phyloP scores from a whole-genome alignment of 2,797 vertebrate genomes.

The Diplodus sargus region DNA sequence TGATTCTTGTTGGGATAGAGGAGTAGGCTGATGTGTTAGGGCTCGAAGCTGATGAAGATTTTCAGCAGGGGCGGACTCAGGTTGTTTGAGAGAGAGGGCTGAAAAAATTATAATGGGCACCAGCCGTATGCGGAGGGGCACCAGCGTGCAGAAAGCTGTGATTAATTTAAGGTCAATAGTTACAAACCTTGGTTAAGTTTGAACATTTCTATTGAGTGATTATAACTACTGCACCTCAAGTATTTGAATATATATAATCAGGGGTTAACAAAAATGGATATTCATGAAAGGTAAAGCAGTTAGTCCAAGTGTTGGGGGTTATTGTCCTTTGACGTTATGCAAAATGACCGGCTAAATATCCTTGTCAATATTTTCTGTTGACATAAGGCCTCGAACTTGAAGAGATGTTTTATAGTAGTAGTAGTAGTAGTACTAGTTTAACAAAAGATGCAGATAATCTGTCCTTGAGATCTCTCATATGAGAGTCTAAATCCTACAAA shows the following conservation, averaged over 20 bases:
- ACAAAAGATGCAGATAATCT: not conserved
- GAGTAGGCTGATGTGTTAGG: too few relatives aligned
- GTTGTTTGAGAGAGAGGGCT: too few relatives aligned
- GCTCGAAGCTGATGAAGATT: too few relatives aligned
- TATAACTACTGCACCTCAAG: too few relatives aligned
- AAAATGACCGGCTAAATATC: not conserved
- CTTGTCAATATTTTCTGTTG: not conserved
- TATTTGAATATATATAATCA: not conserved
- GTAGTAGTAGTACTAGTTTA: not conserved
- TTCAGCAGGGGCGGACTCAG: too few relatives aligned
- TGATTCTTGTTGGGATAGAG: too few relatives aligned
- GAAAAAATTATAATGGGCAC: too few relatives aligned
- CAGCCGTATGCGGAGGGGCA: too few relatives aligned
- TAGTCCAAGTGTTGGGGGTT: not conserved
- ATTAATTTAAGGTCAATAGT: too few relatives aligned
- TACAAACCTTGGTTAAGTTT: too few relatives aligned
- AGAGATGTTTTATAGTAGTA: not conserved
- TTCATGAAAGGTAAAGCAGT: not conserved
- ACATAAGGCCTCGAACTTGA: not conserved
- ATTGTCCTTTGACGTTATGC: not conserved
- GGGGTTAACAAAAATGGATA: not conserved
- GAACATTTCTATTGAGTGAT: too few relatives aligned
- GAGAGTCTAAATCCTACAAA: not conserved
- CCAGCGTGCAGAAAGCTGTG: too few relatives aligned
- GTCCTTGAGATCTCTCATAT: not conserved